phyloP scores from a whole-genome alignment of 2,113 vertebrate genomes.

The Pseudois nayaur region DNA sequence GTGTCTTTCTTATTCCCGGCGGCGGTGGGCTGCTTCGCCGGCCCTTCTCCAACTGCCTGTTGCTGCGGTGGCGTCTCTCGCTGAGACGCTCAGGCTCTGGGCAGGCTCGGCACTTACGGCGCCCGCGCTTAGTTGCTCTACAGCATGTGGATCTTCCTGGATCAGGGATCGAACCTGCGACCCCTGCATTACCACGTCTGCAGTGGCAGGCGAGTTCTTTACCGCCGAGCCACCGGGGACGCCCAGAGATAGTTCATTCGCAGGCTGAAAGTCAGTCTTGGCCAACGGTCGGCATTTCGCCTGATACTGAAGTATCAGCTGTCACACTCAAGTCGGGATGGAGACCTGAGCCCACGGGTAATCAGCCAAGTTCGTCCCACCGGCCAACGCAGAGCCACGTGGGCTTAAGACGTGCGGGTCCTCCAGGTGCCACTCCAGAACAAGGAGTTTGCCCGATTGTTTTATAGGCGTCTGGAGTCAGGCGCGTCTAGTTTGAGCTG shows the following conservation, averaged over 20 bases:
- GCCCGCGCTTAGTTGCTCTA: neutral
- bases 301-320: neutral
- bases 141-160: neutral
- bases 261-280: neutral
- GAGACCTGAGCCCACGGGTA: neutral
- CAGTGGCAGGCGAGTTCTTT: neutral
- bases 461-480: neutral
- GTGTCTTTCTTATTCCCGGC: fast-evolving
- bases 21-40: fast-evolving
- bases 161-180: neutral
- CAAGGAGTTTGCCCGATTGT: neutral
- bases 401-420: neutral
- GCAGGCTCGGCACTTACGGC: neutral
- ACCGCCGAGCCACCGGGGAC: neutral
- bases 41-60: neutral
- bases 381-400: fast-evolving
- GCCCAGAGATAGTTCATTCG: neutral
- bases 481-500: neutral
- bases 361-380: neutral
- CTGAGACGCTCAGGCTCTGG: neutral
- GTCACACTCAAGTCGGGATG: neutral
- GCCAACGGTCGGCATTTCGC: neutral
- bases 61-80: neutral
- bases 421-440: neutral
- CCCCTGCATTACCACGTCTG: neutral